phyloP scores from a whole-genome alignment of 1,140 invertebrate genomes.

The Microplitis mediator region DNA sequence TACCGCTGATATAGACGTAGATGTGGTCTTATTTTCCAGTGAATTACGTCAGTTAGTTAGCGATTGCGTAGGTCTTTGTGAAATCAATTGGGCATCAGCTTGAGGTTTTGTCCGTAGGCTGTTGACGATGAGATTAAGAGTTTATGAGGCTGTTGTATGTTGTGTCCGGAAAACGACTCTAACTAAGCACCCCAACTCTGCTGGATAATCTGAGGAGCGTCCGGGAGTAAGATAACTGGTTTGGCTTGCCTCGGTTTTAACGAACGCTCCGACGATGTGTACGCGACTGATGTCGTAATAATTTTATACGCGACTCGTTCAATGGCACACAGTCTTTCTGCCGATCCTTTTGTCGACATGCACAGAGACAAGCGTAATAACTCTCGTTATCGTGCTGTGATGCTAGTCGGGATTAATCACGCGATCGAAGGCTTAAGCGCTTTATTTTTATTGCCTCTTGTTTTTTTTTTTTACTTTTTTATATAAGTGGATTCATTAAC shows the following conservation, averaged over 20 bases:
- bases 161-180: too few species aligned
- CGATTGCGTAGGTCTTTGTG: too few species aligned
- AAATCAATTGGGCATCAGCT: too few species aligned
- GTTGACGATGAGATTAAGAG: too few species aligned
- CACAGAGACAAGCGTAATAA: constrained; percentile 44
- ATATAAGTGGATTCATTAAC: neutral
- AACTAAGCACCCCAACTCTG: constrained; percentile 13
- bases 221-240: constrained; percentile 38
- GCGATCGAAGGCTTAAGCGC: constrained; percentile 22
- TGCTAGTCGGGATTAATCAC: constrained; percentile 44
- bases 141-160: too few species aligned
- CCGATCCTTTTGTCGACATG: constrained; percentile 43
- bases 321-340: constrained; percentile 15
- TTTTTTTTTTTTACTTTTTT: neutral
- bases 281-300: constrained; percentile 39
- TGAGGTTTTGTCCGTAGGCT: too few species aligned
- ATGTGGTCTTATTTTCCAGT: too few species aligned
- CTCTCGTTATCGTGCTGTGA: constrained; percentile 45
- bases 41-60: too few species aligned
- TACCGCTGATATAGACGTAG: too few species aligned
- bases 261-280: constrained; percentile 5
- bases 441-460: neutral
- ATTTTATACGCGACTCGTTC: constrained; percentile 41
- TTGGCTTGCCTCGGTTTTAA: constrained; percentile 35
- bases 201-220: neutral